A percentile compares a stretch with the other conserved stretches of the same genome.
These are phyloP conservation scores for Pteropus rufus DNA, from an alignment of 2,797 vertebrate genomes.

Conservation along the genomic window DNA sequence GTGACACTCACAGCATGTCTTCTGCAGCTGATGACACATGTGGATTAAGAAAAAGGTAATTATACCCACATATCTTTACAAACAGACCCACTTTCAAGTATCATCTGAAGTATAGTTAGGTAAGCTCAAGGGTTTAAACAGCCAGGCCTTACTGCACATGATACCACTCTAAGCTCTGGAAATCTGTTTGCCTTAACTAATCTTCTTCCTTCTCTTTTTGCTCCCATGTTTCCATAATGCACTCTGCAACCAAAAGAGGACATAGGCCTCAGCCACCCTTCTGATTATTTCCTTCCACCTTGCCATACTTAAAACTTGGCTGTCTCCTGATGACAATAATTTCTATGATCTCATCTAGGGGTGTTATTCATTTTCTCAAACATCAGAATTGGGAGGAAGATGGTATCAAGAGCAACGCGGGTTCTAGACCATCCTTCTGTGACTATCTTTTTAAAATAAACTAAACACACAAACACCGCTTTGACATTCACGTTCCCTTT, in stretches of 20 bases:
- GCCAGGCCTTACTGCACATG: neutral
- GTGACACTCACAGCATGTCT: neutral
- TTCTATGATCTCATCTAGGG: neutral
- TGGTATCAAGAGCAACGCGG: neutral
- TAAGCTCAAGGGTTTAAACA: neutral
- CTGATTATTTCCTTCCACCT: neutral
- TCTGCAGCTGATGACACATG: neutral
- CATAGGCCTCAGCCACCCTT: neutral
- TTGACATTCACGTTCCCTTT: neutral
- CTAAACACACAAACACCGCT: neutral
- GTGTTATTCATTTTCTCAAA: neutral
- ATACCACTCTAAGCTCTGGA: neutral
- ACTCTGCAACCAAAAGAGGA: neutral
- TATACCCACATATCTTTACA: neutral
- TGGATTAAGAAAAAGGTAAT: neutral
- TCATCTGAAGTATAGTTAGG: neutral
- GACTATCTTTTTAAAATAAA: neutral
- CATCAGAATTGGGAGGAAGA: neutral
- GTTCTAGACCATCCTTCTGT: neutral
- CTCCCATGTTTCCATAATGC: neutral
- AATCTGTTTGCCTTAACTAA: neutral
- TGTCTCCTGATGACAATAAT: neutral
- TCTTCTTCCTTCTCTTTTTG: neutral
- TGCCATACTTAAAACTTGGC: neutral
- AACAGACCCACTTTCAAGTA: neutral